phyloP scores from a whole-genome alignment of 2,113 vertebrate genomes.

The Pelecanus crispus region DNA sequence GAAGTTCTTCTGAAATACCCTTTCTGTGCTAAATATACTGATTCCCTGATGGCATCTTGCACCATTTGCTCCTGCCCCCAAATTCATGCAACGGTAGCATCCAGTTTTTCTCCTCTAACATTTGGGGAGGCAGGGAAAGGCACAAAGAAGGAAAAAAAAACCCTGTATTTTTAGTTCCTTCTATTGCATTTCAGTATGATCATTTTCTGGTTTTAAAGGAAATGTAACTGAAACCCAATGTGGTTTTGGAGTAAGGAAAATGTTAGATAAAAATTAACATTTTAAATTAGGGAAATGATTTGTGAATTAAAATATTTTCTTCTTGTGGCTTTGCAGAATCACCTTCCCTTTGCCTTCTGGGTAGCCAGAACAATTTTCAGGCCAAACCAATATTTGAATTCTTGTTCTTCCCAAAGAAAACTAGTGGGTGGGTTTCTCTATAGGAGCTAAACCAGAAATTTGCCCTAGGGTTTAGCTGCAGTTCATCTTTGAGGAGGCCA shows the following conservation, averaged over 20 bases:
- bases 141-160: neutral
- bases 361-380: slow-evolving; percentile 5
- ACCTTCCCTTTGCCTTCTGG: slow-evolving; percentile 15
- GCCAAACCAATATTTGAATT: slow-evolving; percentile 19
- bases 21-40: neutral
- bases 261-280: slow-evolving; percentile 28
- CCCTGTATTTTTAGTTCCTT: slow-evolving; percentile 9
- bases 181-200: slow-evolving; percentile 4
- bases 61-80: neutral
- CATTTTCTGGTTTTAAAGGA: slow-evolving; percentile 20
- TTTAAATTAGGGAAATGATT: slow-evolving; percentile 13
- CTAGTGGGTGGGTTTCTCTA: slow-evolving; percentile 1
- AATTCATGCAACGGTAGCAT: neutral
- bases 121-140: slow-evolving; percentile 5
- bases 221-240: slow-evolving; percentile 20
- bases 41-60: neutral
- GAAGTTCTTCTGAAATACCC: neutral
- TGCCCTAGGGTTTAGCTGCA: neutral
- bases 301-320: slow-evolving; percentile 19
- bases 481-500: neutral
- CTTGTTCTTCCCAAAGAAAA: slow-evolving; percentile 10
- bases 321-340: slow-evolving; percentile 30
- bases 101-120: neutral
- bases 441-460: neutral
- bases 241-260: slow-evolving; percentile 12